Evolutionary conservation across 2,888 invertebrate species (phyloP).

Genomic region (Nemoura dubitans): DNA sequence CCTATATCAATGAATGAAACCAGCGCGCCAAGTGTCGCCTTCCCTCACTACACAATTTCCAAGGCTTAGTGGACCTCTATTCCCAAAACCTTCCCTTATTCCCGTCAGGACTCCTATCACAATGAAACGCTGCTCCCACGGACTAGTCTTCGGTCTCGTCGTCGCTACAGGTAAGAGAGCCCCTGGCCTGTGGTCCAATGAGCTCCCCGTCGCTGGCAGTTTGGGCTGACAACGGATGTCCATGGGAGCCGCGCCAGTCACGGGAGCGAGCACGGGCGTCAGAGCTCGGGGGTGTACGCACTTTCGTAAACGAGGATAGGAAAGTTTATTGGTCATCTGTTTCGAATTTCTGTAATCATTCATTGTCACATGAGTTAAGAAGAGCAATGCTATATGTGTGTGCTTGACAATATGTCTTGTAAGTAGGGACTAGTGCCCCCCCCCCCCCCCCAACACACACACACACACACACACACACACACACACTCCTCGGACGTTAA

Average conservation of each 20-base stretch:
- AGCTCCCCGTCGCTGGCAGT: background rate
- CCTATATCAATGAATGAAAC: background rate
- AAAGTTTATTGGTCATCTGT: too few relatives aligned
- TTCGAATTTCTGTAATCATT: too few relatives aligned
- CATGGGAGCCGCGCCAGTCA: background rate
- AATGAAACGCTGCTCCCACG: background rate
- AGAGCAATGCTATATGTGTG: too few relatives aligned
- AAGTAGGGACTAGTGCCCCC: too few relatives aligned
- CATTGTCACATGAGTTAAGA: too few relatives aligned
- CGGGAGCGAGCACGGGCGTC: too few relatives aligned
- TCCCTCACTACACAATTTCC: conserved; percentile 56
- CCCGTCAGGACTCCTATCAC: background rate
- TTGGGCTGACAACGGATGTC: background rate
- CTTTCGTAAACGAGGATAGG: too few relatives aligned
- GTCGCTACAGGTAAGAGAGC: background rate
- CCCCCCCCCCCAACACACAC: too few relatives aligned
- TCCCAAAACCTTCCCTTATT: conserved; percentile 7
- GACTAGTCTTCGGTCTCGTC: background rate
- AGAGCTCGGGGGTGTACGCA: too few relatives aligned
- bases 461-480: too few relatives aligned
- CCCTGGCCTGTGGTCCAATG: background rate
- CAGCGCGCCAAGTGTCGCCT: background rate
- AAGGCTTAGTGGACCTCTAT: background rate
- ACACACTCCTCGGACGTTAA: background rate
- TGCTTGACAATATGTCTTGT: too few relatives aligned